Percentiles rank a stretch among this genome's conserved stretches.
Conservation (phyloP, 1,140 invertebrate species). For the Orius insidiosus region DNA sequence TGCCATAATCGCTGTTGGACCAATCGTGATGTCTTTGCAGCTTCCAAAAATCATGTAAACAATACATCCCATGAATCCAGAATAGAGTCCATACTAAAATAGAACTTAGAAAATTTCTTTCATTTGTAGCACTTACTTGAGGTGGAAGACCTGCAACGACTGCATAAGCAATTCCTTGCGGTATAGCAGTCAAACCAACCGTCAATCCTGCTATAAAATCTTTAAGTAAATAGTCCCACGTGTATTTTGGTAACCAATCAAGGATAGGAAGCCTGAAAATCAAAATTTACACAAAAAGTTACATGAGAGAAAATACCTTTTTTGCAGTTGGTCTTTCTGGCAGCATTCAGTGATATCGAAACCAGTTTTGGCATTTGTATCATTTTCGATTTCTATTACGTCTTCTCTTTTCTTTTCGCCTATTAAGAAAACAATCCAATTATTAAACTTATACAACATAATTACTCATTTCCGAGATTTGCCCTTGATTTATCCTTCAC, state of each 20-base stretch:
- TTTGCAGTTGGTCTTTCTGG: slow-evolving; percentile 4
- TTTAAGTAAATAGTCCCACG: slow-evolving; percentile 24
- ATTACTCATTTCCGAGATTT: too few relatives aligned
- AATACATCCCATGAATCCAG: slow-evolving; percentile 64
- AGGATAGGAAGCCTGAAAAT: slow-evolving; percentile 25
- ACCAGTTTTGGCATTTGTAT: too few relatives aligned
- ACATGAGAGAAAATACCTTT: slow-evolving; percentile 7
- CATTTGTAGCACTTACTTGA: slow-evolving; percentile 31
- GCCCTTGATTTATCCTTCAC: too few relatives aligned
- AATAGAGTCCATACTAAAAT: slow-evolving; percentile 64
- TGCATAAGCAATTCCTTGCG: slow-evolving; percentile 62
- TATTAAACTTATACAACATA: too few relatives aligned
- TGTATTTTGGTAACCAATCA: slow-evolving; percentile 32
- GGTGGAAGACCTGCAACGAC: slow-evolving; percentile 51
- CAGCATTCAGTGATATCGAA: neutral
- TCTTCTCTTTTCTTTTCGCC: too few relatives aligned
- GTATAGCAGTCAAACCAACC: slow-evolving; percentile 36
- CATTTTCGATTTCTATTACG: too few relatives aligned
- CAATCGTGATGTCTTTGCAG: slow-evolving; percentile 66
- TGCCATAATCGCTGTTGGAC: slow-evolving; percentile 58
- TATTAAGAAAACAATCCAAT: too few relatives aligned
- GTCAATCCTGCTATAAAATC: slow-evolving; percentile 40
- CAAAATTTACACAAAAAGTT: neutral
- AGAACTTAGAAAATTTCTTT: neutral
- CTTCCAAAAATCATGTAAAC: slow-evolving; percentile 68